Evolutionary conservation across 2,113 vertebrate genomes (phyloP).

Genomic region (Chaenocephalus aceratus): DNA sequence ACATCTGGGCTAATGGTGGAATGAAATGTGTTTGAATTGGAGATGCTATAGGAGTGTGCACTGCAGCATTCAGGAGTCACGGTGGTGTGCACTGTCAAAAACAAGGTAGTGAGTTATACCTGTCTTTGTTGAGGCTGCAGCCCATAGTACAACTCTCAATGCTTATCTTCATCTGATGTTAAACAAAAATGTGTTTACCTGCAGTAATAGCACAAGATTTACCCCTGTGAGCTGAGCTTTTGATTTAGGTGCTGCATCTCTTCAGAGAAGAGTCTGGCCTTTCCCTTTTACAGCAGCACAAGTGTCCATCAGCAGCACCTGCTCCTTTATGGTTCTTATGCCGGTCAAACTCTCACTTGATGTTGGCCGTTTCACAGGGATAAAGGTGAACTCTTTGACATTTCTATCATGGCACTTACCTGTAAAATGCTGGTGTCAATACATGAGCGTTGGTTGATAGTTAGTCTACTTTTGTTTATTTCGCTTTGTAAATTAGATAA

Average conservation of each 20-base stretch:
- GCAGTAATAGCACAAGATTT: conserved; percentile 16
- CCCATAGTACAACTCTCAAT: conserved; percentile 1
- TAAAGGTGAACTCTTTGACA: conserved; percentile 12
- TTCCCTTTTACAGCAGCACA: conserved; percentile 7
- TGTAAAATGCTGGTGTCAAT: neutral
- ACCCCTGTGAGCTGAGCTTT: conserved; percentile 38
- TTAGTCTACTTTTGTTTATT: neutral
- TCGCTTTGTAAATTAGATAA: neutral
- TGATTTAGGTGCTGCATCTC: conserved; percentile 33
- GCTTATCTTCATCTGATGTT: conserved; percentile 10
- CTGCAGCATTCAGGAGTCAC: conserved; percentile 62
- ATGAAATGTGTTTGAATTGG: conserved; percentile 24
- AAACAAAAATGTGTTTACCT: conserved; percentile 17
- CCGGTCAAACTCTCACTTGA: conserved; percentile 9
- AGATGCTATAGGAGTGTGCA: conserved; percentile 51
- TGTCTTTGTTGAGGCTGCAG: conserved; percentile 34
- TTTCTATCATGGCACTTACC: neutral
- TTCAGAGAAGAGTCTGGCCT: neutral
- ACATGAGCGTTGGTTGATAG: neutral
- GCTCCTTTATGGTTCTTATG: conserved; percentile 15
- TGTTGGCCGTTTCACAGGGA: neutral
- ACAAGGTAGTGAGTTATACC: conserved; percentile 21
- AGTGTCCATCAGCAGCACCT: conserved; percentile 22
- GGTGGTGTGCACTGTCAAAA: conserved; percentile 31
- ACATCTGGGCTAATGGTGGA: conserved; percentile 55